Evolutionary conservation across 1,140 invertebrate genomes (phyloP).

Genomic region (Drosophila erecta): DNA sequence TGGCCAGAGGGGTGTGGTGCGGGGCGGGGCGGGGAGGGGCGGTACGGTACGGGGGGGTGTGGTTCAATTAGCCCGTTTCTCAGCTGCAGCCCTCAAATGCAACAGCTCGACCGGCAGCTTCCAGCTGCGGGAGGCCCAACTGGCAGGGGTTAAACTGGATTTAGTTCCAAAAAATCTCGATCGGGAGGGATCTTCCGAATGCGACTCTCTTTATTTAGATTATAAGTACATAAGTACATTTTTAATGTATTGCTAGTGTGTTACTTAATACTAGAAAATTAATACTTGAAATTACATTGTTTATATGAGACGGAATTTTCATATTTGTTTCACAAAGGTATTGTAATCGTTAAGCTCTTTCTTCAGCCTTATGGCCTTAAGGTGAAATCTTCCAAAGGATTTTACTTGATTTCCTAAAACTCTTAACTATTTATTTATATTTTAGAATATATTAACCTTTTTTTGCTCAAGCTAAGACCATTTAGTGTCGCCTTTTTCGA

Average conservation of each 20-base stretch:
- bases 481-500: neutral
- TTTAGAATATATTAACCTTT: too few species aligned
- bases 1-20: too few species aligned
- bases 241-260: too few species aligned
- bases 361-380: too few species aligned
- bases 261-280: too few species aligned
- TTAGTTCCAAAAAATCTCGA: slow-evolving; percentile 6
- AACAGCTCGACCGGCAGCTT: slow-evolving; percentile 45
- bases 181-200: neutral
- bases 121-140: slow-evolving; percentile 31
- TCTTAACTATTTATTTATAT: neutral
- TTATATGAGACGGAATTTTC: too few species aligned
- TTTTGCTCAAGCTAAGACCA: too few species aligned
- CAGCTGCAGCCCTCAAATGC: slow-evolving; percentile 31
- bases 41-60: slow-evolving; percentile 39
- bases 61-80: slow-evolving; percentile 60
- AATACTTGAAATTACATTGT: too few species aligned
- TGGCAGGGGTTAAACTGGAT: slow-evolving; percentile 26
- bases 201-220: too few species aligned
- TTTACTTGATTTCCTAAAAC: neutral
- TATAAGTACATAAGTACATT: too few species aligned
- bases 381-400: neutral
- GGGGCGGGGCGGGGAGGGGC: neutral
- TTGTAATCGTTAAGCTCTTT: too few species aligned
- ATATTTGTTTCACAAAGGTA: too few species aligned